Evolutionary conservation across 1,140 invertebrate genomes (phyloP).

Genomic region (Bombus pascuorum): DNA sequence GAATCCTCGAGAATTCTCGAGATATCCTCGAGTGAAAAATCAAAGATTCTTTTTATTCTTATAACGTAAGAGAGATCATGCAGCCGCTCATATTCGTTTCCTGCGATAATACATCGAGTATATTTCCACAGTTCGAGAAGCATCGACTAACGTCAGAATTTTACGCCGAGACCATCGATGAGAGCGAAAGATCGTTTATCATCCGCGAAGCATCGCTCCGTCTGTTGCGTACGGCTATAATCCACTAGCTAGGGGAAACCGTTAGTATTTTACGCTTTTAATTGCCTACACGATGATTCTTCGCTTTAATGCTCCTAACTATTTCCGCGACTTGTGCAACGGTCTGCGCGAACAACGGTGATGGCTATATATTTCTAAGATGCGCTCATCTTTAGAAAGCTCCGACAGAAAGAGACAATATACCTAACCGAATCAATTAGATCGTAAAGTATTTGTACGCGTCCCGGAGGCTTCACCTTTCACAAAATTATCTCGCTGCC

Average conservation of each 20-base stretch:
- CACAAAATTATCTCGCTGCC: constrained; percentile 51
- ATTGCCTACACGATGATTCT: constrained; percentile 18
- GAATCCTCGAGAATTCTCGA: background rate
- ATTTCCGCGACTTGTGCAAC: background rate
- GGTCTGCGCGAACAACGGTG: background rate
- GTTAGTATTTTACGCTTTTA: constrained; percentile 64
- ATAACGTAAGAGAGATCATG: background rate
- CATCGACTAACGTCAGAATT: constrained; percentile 55
- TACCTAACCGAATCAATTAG: constrained; percentile 42
- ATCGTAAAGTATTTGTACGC: constrained; percentile 16
- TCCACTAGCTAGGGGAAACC: constrained; percentile 56
- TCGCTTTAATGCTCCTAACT: background rate
- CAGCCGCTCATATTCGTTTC: background rate
- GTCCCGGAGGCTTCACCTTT: constrained; percentile 34
- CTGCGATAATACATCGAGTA: background rate
- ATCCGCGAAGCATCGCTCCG: constrained; percentile 38
- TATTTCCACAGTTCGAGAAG: constrained; percentile 15
- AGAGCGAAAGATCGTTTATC: constrained; percentile 55
- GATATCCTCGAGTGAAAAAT: background rate
- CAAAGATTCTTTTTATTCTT: background rate
- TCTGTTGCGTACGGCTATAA: constrained; percentile 38
- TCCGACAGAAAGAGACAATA: background rate
- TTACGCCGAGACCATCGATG: constrained; percentile 53
- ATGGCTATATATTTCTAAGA: background rate
- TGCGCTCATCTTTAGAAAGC: background rate